Conservation (phyloP, 2,113 vertebrate species). For the Nycticebus coucang region DNA sequence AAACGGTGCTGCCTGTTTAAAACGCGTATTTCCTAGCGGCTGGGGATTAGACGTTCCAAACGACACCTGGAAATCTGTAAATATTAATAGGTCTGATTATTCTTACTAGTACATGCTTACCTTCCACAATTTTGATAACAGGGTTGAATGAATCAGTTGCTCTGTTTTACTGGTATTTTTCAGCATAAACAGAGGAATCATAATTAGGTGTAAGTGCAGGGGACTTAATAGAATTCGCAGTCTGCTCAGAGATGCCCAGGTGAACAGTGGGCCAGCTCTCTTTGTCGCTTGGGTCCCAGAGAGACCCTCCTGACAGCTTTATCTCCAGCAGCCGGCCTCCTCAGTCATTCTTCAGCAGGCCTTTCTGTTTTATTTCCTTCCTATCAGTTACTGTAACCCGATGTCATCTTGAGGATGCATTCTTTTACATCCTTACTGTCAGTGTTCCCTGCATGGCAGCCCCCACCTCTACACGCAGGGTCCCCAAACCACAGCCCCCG, state of each 20-base stretch:
- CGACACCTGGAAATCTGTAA: neutral
- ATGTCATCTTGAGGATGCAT: neutral
- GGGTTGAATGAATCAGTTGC: neutral
- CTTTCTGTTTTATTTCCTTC: neutral
- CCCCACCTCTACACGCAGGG: accelerated
- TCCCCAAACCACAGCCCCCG: accelerated
- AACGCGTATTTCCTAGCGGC: accelerated
- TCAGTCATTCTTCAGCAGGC: neutral
- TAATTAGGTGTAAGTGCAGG: neutral
- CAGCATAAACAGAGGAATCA: neutral
- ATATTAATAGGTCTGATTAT: neutral
- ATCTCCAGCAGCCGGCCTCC: neutral
- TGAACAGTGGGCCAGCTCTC: neutral
- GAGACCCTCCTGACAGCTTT: neutral
- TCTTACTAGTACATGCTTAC: neutral
- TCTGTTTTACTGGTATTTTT: constrained; percentile 15
- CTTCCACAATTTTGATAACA: constrained; percentile 1
- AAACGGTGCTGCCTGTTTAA: accelerated
- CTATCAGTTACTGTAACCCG: neutral
- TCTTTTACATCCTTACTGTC: neutral
- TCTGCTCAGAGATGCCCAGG: neutral
- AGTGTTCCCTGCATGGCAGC: neutral
- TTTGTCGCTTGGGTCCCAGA: neutral
- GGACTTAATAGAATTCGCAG: neutral
- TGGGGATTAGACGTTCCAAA: neutral